Evolutionary conservation across 2,888 invertebrate species (phyloP), one percentile per base, ranked within the genome.

Genomic region (Brachypterus glaber): DNA sequence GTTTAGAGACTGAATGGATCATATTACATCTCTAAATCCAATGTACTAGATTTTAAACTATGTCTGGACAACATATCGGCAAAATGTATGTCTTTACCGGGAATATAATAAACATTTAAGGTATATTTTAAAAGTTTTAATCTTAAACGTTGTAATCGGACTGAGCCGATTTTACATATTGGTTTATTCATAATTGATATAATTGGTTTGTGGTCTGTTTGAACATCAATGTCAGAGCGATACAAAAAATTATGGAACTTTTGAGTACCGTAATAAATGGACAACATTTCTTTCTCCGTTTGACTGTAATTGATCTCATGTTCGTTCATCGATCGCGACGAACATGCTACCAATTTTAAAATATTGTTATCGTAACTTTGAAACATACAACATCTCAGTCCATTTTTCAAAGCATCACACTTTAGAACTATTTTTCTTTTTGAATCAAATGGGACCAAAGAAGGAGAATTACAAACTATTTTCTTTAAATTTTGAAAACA

Each of bases 241-340:
- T 48, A 48, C 17, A 49, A 45, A 35, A 43, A 48, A 30, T 47
- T 17, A 33, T 50, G 41, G 34, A 45, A 46, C 38, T 47, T 49
- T 33, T 45, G 40, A n/a, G 37, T 38, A 16, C 43, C 34, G 35
- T 30, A 48, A 29, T 41, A 45, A 13, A 47, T 44, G 5, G 43
- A 14, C 8, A 47, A 29, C 17, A 49, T 25, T 31, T 47, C 45
- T 39, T 46, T 49, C 34, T 47, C 45, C 1, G 49, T 48, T 27
- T 41, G 41, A 17, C 41, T 41, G n/a, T n/a, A n/a, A 24, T 41
- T 39, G 4, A 41, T 16, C 26, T 41, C 39, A 30, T 40, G 37
- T 7, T 42, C 35, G 14, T 39, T 44, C 37, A 46, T 42, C 11
- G 24, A 39, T n/a, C 40, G 27, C 3, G 43, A 45, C 16, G 46